Evolutionary conservation across 1,140 invertebrate species (phyloP).

Genomic region (Drosophila equinoxialis): DNA sequence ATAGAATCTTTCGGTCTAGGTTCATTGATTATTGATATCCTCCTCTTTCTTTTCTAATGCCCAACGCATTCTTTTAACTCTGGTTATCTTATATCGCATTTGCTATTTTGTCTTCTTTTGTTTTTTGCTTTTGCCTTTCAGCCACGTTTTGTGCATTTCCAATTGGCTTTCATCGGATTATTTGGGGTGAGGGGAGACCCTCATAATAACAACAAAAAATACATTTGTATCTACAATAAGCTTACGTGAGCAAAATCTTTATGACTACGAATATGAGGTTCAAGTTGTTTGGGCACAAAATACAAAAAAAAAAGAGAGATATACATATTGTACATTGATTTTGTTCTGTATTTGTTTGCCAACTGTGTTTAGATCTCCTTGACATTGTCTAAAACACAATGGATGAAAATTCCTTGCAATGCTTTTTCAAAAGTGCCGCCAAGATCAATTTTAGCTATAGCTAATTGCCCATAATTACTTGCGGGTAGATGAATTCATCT

Average conservation of each 20-base stretch:
- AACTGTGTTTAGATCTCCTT: constrained; percentile 23
- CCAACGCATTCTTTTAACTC: not conserved
- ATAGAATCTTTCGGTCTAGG: constrained; percentile 27
- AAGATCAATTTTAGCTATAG: constrained; percentile 22
- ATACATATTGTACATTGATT: constrained; percentile 30
- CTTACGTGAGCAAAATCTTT: constrained; percentile 53
- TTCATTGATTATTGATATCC: constrained; percentile 8
- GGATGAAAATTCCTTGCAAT: constrained; percentile 21
- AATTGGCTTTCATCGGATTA: constrained; percentile 63
- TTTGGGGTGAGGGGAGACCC: constrained; percentile 17
- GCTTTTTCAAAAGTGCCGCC: constrained; percentile 44
- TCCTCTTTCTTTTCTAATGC: constrained; percentile 5
- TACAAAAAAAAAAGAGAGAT: not conserved
- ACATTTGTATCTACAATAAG: constrained; percentile 40
- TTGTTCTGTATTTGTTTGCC: constrained; percentile 8
- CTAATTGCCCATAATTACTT: constrained; percentile 33
- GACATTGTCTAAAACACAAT: constrained; percentile 35
- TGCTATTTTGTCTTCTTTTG: constrained; percentile 6
- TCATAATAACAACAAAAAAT: constrained; percentile 35
- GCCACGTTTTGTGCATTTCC: constrained; percentile 65
- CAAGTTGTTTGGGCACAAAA: constrained; percentile 24
- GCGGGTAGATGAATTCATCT: constrained; percentile 38
- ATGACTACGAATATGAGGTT: constrained; percentile 38
- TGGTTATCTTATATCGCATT: constrained; percentile 10
- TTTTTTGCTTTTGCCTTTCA: constrained; percentile 20